Conservation (phyloP, 2,113 vertebrate species). For the Ptilonorhynchus violaceus region DNA sequence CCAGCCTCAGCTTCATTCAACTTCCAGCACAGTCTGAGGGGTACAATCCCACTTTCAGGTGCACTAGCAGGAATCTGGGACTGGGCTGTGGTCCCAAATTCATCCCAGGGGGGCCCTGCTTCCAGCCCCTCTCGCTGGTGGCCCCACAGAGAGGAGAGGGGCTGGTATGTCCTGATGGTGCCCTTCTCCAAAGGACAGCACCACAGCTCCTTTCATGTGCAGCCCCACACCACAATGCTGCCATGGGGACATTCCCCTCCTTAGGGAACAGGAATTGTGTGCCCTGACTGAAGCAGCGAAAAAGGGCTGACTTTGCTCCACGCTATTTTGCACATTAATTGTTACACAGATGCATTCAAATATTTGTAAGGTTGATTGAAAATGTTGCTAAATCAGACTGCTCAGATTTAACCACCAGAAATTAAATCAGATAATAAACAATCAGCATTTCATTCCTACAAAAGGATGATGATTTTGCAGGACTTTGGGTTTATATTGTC, state of each 20-base stretch:
- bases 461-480: conserved; percentile 40
- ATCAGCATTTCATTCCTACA: conserved; percentile 39
- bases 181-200: background rate
- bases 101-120: background rate
- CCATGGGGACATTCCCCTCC: background rate
- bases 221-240: background rate
- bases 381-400: conserved; percentile 30
- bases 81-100: background rate
- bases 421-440: conserved; percentile 65
- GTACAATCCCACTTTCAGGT: background rate
- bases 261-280: fast-evolving
- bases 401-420: conserved; percentile 41
- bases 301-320: background rate
- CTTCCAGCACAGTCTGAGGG: background rate
- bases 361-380: conserved; percentile 50
- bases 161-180: background rate
- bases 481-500: conserved; percentile 12
- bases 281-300: background rate
- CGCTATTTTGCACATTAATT: background rate
- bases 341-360: background rate
- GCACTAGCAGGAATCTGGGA: fast-evolving
- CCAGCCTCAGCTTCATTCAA: background rate
- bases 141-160: background rate
- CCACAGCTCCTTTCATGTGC: background rate
- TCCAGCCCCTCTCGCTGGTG: background rate